These are phyloP conservation scores for Melanotaenia pygmaea DNA, from an alignment of 2,797 vertebrate genomes.

Conservation along the genomic window DNA sequence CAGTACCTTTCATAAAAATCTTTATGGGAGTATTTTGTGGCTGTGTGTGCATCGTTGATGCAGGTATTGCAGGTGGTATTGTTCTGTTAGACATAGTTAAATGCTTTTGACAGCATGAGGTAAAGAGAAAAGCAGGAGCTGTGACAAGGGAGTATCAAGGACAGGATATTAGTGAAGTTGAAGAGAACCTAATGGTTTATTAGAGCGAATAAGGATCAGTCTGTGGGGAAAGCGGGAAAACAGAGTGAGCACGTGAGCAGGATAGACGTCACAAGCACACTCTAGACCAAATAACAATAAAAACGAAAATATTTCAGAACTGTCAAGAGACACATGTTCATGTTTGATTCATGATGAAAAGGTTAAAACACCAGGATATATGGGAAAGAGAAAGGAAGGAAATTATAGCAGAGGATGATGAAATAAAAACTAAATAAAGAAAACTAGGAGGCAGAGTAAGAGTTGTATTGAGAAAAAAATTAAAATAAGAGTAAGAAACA, in stretches of 20 bases:
- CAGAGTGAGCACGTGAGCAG: constrained; percentile 32
- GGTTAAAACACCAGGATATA: constrained; percentile 4
- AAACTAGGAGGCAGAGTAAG: neutral
- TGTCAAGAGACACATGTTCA: constrained; percentile 46
- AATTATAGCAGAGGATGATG: constrained; percentile 1
- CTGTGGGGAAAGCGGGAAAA: constrained; percentile 31
- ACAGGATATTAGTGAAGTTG: constrained; percentile 52
- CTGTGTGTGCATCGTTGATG: constrained; percentile 19
- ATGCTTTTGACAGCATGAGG: constrained; percentile 50
- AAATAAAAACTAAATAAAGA: neutral
- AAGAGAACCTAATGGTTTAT: constrained; percentile 62
- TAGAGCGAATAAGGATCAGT: constrained; percentile 59
- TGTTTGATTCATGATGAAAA: constrained; percentile 11
- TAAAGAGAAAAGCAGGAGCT: constrained; percentile 36
- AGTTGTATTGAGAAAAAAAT: neutral
- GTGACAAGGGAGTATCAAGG: constrained; percentile 41
- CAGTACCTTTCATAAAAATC: neutral
- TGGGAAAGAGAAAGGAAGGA: neutral
- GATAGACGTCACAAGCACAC: constrained; percentile 18
- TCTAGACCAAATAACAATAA: constrained; percentile 11
- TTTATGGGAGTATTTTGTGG: constrained; percentile 4
- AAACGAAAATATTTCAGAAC: constrained; percentile 11
- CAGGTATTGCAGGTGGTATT: constrained; percentile 44
- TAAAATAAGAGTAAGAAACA: constrained; percentile 29
- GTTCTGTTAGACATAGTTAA: constrained; percentile 50